These are phyloP conservation scores for Astur gentilis DNA, from an alignment of 2,113 vertebrate genomes.

Conservation along the genomic window DNA sequence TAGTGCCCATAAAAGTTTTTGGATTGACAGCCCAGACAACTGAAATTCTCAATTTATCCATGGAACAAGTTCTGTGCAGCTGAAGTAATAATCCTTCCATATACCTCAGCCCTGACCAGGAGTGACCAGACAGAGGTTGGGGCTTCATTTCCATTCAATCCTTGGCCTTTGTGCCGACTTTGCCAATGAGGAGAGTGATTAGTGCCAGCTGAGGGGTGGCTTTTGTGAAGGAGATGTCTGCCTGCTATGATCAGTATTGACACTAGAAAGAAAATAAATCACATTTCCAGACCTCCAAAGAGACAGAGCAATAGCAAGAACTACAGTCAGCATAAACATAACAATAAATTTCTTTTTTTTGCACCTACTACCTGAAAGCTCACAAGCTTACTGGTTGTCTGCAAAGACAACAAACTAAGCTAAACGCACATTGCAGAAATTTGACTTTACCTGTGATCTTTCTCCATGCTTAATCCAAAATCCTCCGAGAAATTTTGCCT, in stretches of 20 bases:
- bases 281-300: not conserved
- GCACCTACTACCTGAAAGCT: not conserved
- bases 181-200: slow-evolving; percentile 13
- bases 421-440: not conserved
- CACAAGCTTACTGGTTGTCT: not conserved
- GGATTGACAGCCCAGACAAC: slow-evolving; percentile 19
- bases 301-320: slow-evolving; percentile 5
- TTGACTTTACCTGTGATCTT: not conserved
- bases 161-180: slow-evolving; percentile 35
- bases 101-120: slow-evolving; percentile 9
- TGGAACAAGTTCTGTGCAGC: not conserved
- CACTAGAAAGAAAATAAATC: slow-evolving; percentile 33
- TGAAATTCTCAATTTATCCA: slow-evolving; percentile 45
- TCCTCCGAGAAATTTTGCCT: not conserved
- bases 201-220: not conserved
- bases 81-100: slow-evolving; percentile 30
- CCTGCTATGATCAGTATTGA: not conserved
- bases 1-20: not conserved
- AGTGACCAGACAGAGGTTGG: not conserved
- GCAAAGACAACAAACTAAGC: not conserved
- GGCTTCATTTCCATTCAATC: slow-evolving; percentile 19
- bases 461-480: not conserved
- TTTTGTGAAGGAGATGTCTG: not conserved
- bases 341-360: not conserved
- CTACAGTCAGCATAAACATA: slow-evolving; percentile 11